Conservation (phyloP, 2,113 vertebrate species). For the Cynocephalus volans region DNA sequence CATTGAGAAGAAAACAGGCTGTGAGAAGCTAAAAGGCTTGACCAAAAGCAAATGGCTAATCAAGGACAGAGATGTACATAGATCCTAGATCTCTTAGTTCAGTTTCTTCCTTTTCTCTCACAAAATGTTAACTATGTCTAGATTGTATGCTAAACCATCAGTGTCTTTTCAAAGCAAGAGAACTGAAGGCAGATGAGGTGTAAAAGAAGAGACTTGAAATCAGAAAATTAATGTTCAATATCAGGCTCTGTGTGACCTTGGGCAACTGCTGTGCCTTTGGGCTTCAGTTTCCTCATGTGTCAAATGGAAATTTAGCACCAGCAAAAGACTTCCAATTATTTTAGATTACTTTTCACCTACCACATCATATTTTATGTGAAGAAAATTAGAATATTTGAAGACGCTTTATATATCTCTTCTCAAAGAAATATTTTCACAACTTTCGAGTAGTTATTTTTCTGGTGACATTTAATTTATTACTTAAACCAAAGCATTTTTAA, state of each 20-base stretch:
- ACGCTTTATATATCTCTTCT: slow-evolving; percentile 26
- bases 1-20: too few species aligned
- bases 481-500: slow-evolving; percentile 28
- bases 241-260: background rate
- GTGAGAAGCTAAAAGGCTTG: too few species aligned
- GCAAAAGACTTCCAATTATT: background rate
- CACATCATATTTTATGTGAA: background rate
- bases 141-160: background rate
- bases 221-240: background rate
- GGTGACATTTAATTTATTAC: background rate
- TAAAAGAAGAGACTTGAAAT: slow-evolving; percentile 11
- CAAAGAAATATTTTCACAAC: slow-evolving; percentile 10
- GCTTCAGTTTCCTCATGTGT: background rate
- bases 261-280: background rate
- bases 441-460: background rate
- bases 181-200: background rate
- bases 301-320: slow-evolving; percentile 15
- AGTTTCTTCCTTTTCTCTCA: background rate
- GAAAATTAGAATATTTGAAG: slow-evolving; percentile 46
- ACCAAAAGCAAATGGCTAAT: slow-evolving; percentile 10
- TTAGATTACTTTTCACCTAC: slow-evolving; percentile 3
- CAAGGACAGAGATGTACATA: background rate
- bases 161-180: slow-evolving; percentile 27
- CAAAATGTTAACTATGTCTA: background rate
- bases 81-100: background rate